Percentiles rank a stretch among this genome's conserved stretches.
Conservation (phyloP, 2,888 invertebrate species). For the Limnephilus rhombicus region DNA sequence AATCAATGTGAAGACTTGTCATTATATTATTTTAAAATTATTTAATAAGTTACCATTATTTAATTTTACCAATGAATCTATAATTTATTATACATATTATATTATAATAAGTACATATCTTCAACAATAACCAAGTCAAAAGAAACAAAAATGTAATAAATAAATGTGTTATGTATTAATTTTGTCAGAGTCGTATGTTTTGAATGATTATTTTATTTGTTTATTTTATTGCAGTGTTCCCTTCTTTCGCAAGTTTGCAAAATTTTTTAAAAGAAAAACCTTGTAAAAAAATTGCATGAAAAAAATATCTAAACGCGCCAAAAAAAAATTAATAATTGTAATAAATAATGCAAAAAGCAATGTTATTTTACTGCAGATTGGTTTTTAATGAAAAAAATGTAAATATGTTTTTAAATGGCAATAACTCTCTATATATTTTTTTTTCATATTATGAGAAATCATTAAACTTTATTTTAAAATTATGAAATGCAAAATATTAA, state of each 20-base stretch:
- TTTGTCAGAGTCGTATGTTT: neutral
- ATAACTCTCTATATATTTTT: neutral
- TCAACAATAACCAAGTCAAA: neutral
- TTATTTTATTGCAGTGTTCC: conserved; percentile 25
- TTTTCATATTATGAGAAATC: neutral
- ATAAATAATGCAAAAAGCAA: neutral
- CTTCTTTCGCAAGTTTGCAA: conserved; percentile 9
- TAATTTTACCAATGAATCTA: neutral
- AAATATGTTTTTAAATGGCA: neutral
- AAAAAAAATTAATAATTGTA: neutral
- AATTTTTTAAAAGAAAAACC: conserved; percentile 18
- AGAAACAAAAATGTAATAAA: neutral
- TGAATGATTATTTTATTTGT: neutral
- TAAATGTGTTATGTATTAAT: neutral
- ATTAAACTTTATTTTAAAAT: neutral
- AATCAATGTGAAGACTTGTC: neutral
- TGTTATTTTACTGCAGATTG: neutral
- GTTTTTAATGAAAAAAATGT: neutral
- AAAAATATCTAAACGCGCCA: neutral
- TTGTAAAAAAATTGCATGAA: neutral
- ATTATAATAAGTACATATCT: neutral
- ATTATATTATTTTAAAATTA: neutral
- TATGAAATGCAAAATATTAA: neutral
- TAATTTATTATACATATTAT: neutral
- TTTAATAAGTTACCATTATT: neutral